A percentile compares a stretch with the other conserved stretches of the same genome.
These are phyloP conservation scores for Ornithoptera alexandrae DNA, from an alignment of 2,888 invertebrate species.

Conservation along the genomic window DNA sequence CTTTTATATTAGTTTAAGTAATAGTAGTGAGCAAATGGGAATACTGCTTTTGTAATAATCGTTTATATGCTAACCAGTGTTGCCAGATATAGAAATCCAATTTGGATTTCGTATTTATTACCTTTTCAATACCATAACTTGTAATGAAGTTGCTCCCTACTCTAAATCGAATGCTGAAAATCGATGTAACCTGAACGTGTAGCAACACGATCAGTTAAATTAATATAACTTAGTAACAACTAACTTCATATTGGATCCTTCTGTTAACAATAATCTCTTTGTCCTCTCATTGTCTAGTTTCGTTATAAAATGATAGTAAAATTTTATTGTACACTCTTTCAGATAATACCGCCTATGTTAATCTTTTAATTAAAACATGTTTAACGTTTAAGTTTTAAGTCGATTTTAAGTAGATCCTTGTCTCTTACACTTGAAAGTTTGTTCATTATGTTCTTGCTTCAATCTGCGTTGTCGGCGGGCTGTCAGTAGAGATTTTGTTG, in stretches of 20 bases:
- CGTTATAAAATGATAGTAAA: not conserved
- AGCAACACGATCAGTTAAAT: not conserved
- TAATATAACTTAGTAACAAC: not conserved
- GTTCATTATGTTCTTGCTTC: conserved; percentile 1
- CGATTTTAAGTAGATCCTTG: not conserved
- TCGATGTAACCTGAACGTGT: conserved; percentile 9
- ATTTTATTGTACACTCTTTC: not conserved
- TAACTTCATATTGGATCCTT: not conserved
- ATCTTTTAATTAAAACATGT: not conserved
- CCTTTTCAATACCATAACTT: conserved; percentile 14
- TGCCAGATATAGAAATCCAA: conserved; percentile 18
- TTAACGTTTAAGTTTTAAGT: conserved; percentile 1
- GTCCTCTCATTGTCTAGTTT: not conserved
- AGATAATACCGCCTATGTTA: not conserved
- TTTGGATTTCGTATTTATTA: conserved; percentile 20
- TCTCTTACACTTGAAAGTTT: not conserved
- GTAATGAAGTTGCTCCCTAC: conserved; percentile 24
- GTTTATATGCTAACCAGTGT: not conserved
- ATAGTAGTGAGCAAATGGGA: not conserved
- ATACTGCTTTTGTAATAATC: conserved; percentile 3
- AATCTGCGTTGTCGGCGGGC: not conserved
- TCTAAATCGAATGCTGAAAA: conserved; percentile 17
- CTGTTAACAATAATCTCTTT: not conserved
- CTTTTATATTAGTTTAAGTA: not conserved
- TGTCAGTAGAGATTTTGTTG: not conserved